A percentile compares a stretch with the other conserved stretches of the same genome.
phyloP scores from a whole-genome alignment of 2,888 invertebrate species.

The Sialis lutaria region DNA sequence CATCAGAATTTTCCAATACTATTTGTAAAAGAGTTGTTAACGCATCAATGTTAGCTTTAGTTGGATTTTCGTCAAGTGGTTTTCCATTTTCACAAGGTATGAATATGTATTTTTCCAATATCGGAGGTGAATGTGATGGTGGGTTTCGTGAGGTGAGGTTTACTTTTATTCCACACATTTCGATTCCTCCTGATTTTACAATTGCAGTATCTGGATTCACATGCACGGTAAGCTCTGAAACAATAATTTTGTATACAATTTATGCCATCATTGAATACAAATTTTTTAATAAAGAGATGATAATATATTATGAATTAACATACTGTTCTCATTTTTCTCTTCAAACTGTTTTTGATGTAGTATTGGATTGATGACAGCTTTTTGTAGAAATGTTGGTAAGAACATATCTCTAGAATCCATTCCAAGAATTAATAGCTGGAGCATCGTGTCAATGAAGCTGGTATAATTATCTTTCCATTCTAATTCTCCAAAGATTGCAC shows the following conservation, averaged over 20 bases:
- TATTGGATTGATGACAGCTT: conserved; percentile 34
- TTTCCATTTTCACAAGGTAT: conserved; percentile 26
- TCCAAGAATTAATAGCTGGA: conserved; percentile 38
- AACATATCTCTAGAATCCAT: conserved; percentile 27
- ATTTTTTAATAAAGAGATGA: too few relatives aligned
- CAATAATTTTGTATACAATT: too few relatives aligned
- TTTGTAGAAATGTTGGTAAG: conserved; percentile 38
- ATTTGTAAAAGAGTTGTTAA: conserved; percentile 47
- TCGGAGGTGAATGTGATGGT: conserved; percentile 17
- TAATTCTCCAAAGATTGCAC: conserved; percentile 22
- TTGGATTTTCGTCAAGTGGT: neutral
- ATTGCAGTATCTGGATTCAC: conserved; percentile 23
- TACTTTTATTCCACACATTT: conserved; percentile 38
- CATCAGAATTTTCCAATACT: conserved; percentile 49
- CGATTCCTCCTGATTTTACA: conserved; percentile 34
- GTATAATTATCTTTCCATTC: conserved; percentile 47
- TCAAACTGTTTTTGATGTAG: conserved; percentile 17
- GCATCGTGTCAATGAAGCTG: conserved; percentile 48
- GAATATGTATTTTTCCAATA: conserved; percentile 36
- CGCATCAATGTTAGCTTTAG: conserved; percentile 15
- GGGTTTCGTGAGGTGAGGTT: conserved; percentile 21
- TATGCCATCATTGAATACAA: too few relatives aligned
- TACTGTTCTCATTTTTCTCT: conserved; percentile 5
- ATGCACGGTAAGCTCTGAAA: conserved; percentile 22
- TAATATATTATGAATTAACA: neutral